Conservation (phyloP, 1,140 invertebrate genomes). For the Nephila pilipes region DNA sequence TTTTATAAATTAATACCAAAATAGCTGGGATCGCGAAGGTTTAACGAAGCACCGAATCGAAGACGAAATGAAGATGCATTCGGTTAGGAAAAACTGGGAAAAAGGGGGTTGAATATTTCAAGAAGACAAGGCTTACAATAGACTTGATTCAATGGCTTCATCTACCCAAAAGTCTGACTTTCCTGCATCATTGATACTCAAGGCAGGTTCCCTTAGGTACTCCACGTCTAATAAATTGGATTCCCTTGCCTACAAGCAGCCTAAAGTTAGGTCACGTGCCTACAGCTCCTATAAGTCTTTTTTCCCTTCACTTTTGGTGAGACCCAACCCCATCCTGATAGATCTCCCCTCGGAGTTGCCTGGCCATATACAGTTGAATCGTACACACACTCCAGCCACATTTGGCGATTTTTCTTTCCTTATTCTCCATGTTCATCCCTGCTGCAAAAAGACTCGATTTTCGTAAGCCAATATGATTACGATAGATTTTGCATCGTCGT, state of each 20-base stretch:
- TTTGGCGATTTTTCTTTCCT: slow-evolving; percentile 32
- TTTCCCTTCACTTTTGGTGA: slow-evolving; percentile 50
- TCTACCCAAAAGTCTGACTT: slow-evolving; percentile 69
- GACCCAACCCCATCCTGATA: slow-evolving; percentile 32
- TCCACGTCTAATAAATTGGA: slow-evolving; percentile 73
- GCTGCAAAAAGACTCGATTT: too few species aligned
- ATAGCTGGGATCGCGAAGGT: neutral
- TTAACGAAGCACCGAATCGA: slow-evolving; percentile 50
- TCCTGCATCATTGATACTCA: slow-evolving; percentile 71
- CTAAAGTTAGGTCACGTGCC: slow-evolving; percentile 68
- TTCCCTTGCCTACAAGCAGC: slow-evolving; percentile 61
- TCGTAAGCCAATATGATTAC: too few species aligned
- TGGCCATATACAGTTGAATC: neutral
- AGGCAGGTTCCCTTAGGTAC: slow-evolving; percentile 54
- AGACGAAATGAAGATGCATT: slow-evolving; percentile 47
- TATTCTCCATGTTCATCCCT: neutral
- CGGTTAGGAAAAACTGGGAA: slow-evolving; percentile 40
- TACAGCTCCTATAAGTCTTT: slow-evolving; percentile 42
- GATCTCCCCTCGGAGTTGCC: slow-evolving; percentile 11
- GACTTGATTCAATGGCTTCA: slow-evolving; percentile 73
- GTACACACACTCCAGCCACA: neutral
- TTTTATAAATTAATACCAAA: slow-evolving; percentile 35
- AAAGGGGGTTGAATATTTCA: slow-evolving; percentile 70
- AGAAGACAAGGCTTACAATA: slow-evolving; percentile 61
- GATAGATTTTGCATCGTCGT: too few species aligned